A percentile compares a stretch with the other conserved stretches of the same genome.
phyloP scores from a whole-genome alignment of 2,113 vertebrate genomes.

The Thomomys bottae region DNA sequence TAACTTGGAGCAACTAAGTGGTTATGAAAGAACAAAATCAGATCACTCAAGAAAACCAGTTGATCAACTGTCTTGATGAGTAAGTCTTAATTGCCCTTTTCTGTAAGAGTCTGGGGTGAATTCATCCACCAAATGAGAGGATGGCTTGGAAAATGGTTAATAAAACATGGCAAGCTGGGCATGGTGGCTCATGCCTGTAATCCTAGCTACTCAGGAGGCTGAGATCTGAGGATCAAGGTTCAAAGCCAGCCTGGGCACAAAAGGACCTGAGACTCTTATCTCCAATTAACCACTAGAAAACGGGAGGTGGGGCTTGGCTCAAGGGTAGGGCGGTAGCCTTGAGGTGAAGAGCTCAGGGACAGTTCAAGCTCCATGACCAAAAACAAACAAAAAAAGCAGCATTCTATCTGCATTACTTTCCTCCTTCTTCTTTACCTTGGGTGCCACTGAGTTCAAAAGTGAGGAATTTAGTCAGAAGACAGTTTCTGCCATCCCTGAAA shows the following conservation, averaged over 20 bases:
- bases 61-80: background rate
- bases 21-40: background rate
- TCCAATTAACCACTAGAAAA: too few relatives aligned
- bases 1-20: background rate
- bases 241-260: too few relatives aligned
- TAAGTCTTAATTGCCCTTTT: background rate
- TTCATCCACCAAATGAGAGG: background rate
- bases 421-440: background rate
- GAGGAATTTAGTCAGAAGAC: background rate
- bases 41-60: background rate
- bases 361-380: too few relatives aligned
- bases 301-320: too few relatives aligned
- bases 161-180: background rate
- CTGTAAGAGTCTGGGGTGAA: background rate
- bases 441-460: background rate
- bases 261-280: too few relatives aligned
- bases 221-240: too few relatives aligned
- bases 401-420: slow-evolving; percentile 9
- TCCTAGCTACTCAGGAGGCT: too few relatives aligned
- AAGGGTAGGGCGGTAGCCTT: too few relatives aligned
- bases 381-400: too few relatives aligned
- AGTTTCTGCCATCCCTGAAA: background rate
- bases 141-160: slow-evolving; percentile 14
- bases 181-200: too few relatives aligned
- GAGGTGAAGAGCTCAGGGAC: too few relatives aligned